phyloP scores from a whole-genome alignment of 2,888 invertebrate species.

The Apodemia hepburni region DNA sequence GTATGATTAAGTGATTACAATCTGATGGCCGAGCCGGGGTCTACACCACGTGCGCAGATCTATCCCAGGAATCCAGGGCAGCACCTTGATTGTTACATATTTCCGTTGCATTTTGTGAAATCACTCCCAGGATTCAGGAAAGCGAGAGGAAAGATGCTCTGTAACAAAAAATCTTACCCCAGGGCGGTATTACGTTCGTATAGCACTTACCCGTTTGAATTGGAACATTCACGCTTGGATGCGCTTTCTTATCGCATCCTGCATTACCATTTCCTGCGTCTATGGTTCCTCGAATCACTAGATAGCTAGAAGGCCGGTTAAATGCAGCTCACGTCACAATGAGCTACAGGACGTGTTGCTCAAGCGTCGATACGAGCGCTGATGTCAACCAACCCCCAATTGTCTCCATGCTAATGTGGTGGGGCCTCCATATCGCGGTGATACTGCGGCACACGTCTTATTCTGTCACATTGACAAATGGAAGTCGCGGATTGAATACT shows the following conservation, averaged over 20 bases:
- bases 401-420: slow-evolving; percentile 57
- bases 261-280: slow-evolving; percentile 15
- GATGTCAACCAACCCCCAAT: slow-evolving; percentile 59
- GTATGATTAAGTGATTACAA: too few species aligned
- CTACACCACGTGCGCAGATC: too few species aligned
- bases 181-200: too few species aligned
- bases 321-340: slow-evolving; percentile 54
- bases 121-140: too few species aligned
- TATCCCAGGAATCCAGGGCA: too few species aligned
- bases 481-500: slow-evolving; percentile 7
- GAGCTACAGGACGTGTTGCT: slow-evolving; percentile 56
- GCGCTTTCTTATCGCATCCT: slow-evolving; percentile 14
- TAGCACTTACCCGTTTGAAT: too few species aligned
- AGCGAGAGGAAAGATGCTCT: too few species aligned
- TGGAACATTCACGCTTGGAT: too few species aligned
- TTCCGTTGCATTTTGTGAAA: too few species aligned
- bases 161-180: too few species aligned
- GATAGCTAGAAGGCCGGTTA: slow-evolving; percentile 31
- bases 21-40: too few species aligned
- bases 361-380: slow-evolving; percentile 45
- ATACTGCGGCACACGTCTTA: slow-evolving; percentile 44
- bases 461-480: slow-evolving; percentile 35
- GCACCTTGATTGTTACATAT: too few species aligned
- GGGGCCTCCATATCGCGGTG: slow-evolving; percentile 49
- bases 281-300: slow-evolving; percentile 41